Conservation (phyloP, 2,113 vertebrate genomes). For the Sinocyclocheilus grahami region DNA sequence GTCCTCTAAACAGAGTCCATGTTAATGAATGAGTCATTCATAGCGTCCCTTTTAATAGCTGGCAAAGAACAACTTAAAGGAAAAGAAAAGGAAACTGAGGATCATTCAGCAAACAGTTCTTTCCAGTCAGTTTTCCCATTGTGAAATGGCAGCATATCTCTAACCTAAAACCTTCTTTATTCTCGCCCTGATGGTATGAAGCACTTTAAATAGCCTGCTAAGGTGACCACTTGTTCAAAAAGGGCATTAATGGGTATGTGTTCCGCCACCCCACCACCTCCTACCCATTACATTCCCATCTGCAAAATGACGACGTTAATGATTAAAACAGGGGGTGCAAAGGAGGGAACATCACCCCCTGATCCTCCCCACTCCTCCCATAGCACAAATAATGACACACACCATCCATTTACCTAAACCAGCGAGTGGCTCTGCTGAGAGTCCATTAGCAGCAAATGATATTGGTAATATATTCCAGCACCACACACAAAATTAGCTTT, state of each 20-base stretch:
- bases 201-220: constrained; percentile 44
- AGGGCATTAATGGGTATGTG: constrained; percentile 55
- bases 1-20: neutral
- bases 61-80: neutral
- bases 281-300: constrained; percentile 57
- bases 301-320: constrained; percentile 56
- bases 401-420: constrained; percentile 58
- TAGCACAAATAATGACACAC: constrained; percentile 53
- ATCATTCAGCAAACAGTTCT: neutral
- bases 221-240: constrained; percentile 57
- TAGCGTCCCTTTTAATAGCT: neutral
- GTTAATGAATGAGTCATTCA: neutral
- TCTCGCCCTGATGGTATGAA: constrained; percentile 35
- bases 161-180: constrained; percentile 40
- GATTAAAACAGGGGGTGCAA: constrained; percentile 55
- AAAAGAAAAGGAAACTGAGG: neutral
- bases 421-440: constrained; percentile 49
- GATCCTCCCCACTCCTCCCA: constrained; percentile 45
- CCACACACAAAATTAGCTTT: constrained; percentile 27
- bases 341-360: constrained; percentile 52
- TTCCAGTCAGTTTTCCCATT: constrained; percentile 17
- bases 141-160: constrained; percentile 15
- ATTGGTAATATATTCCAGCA: constrained; percentile 46
- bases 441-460: constrained; percentile 57
- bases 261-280: constrained; percentile 46